Evolutionary conservation across 2,797 vertebrate species (phyloP), one percentile per base, ranked within the genome.

Genomic region (Alfaro cultratus): DNA sequence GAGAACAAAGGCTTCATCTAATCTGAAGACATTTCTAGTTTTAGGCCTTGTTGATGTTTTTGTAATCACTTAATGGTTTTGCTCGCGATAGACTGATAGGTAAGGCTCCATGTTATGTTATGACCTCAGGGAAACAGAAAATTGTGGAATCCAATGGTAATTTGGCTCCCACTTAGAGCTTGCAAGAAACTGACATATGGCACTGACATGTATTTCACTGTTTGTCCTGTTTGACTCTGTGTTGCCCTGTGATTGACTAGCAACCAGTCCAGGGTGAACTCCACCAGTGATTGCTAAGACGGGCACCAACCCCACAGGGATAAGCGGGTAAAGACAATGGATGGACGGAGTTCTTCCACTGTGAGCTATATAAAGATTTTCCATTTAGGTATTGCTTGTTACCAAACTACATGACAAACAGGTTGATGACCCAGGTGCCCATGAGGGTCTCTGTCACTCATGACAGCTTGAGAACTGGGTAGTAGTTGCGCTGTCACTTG

Each of bases 391-490:
- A 73, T 76, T 18, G 53, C 73, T 80, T 8, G 80, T 86, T 93
- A 90, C 90, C 85, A 83, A 88, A 84, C 47, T 49, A 78, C 53
- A 73, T 75, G 75, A 85, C 78, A 85, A 90, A 77, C 81, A 46
- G 77, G 82, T 83, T 82, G 84, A 81, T 83, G 87, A 89, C 86
- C 86, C 85, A 83, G 78, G 87, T 88, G 86, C 84, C 86, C 83
- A 55, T 71, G 29, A 12, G 79, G 75, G 60, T 84, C 79, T 85
- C 76, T 83, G 86, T 93, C 83, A 88, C 73, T 85, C 81, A 3
- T 87, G 93, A 88, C 89, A 87, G 84, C 83, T 83, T 7, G 47
- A 88, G 78, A 76, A 87, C 79, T 77, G 71, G 80, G 79, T 77
- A 76, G 81, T 80, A 80, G 86, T 88, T 88, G 81, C 5, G 23